Percentiles rank a stretch among this genome's conserved stretches.
These are phyloP conservation scores for Leptinotarsa lineolata DNA, from an alignment of 1,140 invertebrate genomes.

Conservation along the genomic window DNA sequence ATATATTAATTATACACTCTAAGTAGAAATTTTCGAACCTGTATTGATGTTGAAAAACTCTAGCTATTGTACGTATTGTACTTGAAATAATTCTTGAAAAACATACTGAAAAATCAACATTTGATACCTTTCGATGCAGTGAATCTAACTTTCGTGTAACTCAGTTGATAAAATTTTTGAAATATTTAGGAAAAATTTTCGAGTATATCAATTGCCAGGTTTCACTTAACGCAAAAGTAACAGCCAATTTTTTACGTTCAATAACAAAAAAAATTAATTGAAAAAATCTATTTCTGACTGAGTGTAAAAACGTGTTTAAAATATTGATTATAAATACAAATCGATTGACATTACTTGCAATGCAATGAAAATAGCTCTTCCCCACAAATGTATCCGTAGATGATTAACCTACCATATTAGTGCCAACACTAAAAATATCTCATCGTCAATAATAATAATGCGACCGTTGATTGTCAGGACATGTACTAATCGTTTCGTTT, in stretches of 20 bases:
- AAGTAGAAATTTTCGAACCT: no score
- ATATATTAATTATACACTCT: no score
- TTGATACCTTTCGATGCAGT: no score
- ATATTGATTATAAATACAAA: not conserved
- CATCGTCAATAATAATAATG: slow-evolving; percentile 27
- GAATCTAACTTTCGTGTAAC: no score
- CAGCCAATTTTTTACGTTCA: not conserved
- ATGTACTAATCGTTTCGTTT: slow-evolving; percentile 25
- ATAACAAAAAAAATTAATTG: not conserved
- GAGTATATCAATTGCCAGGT: no score
- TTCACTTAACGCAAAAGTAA: not conserved
- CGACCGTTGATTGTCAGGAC: slow-evolving; percentile 22
- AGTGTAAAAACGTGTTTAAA: not conserved
- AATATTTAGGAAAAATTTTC: no score
- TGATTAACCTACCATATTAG: slow-evolving; percentile 20
- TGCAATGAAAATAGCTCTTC: not conserved
- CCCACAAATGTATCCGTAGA: not conserved
- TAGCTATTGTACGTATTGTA: no score
- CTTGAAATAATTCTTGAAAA: no score
- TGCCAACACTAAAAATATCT: slow-evolving; percentile 20
- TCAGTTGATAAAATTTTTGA: no score
- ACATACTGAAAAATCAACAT: no score
- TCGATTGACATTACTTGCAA: not conserved
- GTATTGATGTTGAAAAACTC: no score
- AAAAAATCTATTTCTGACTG: not conserved